Conservation (phyloP, 2,113 vertebrate species). For the Odontesthes bonariensis region DNA sequence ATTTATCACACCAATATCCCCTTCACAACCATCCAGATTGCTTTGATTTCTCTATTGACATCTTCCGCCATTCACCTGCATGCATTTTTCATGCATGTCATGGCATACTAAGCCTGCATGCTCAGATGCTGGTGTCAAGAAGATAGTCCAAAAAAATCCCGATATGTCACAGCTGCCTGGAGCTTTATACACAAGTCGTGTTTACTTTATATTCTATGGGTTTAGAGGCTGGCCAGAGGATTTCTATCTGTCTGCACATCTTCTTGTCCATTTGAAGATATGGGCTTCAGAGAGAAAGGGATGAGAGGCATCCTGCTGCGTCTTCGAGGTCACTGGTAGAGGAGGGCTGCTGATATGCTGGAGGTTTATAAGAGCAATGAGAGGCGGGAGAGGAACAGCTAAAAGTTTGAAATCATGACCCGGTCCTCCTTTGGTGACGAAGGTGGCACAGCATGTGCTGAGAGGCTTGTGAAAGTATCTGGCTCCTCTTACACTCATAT, state of each 20-base stretch:
- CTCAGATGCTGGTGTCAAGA: constrained; percentile 29
- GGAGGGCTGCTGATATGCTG: constrained; percentile 40
- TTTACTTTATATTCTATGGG: constrained; percentile 44
- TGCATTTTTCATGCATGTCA: constrained; percentile 69
- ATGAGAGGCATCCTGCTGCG: constrained; percentile 55
- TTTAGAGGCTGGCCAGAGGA: constrained; percentile 23
- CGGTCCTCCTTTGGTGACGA: constrained; percentile 58
- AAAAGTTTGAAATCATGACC: constrained; percentile 72
- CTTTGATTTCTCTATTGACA: constrained; percentile 79
- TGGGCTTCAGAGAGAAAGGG: constrained; percentile 37
- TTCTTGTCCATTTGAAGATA: constrained; percentile 40
- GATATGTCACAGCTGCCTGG: constrained; percentile 24
- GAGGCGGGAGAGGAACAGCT: constrained; percentile 50
- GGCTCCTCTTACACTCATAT: constrained; percentile 68
- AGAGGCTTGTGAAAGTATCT: constrained; percentile 66
- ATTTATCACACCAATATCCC: constrained; percentile 76
- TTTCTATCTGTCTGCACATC: constrained; percentile 16
- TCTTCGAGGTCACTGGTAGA: constrained; percentile 55
- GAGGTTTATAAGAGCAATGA: constrained; percentile 56
- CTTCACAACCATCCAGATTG: constrained; percentile 59
- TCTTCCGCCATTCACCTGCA: constrained; percentile 60
- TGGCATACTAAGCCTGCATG: constrained; percentile 21
- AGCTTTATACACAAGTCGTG: constrained; percentile 39
- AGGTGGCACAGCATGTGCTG: constrained; percentile 54
- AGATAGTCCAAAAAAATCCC: constrained; percentile 6